phyloP scores from a whole-genome alignment of 2,113 vertebrate genomes.

The Microtus ochrogaster region DNA sequence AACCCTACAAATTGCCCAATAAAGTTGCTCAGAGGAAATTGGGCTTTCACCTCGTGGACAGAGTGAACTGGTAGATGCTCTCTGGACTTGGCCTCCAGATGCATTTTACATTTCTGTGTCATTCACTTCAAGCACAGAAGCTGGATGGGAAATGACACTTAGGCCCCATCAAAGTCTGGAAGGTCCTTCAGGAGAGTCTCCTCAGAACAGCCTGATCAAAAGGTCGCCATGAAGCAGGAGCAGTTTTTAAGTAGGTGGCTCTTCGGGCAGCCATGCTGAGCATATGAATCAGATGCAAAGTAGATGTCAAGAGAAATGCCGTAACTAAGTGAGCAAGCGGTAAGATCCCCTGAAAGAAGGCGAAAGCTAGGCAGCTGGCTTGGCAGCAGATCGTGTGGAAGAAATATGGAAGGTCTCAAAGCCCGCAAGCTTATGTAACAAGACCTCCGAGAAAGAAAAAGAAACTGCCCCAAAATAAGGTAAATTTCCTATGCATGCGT shows the following conservation, averaged over 20 bases:
- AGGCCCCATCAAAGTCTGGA: background rate
- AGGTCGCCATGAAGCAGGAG: background rate
- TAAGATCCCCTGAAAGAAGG: background rate
- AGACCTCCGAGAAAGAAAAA: background rate
- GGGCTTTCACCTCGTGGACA: slow-evolving; percentile 46
- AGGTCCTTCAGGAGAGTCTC: background rate
- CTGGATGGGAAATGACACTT: background rate
- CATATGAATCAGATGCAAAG: slow-evolving; percentile 64
- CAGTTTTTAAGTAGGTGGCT: slow-evolving; percentile 19
- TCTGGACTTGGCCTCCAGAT: background rate
- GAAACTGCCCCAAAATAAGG: background rate
- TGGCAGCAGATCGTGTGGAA: slow-evolving; percentile 17
- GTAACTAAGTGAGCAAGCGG: slow-evolving; percentile 42
- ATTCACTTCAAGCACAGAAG: background rate
- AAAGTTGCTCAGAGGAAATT: slow-evolving; percentile 46
- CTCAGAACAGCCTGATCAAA: background rate
- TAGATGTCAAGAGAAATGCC: slow-evolving; percentile 44
- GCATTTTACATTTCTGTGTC: slow-evolving; percentile 30
- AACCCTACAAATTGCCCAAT: background rate
- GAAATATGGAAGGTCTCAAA: slow-evolving; percentile 18
- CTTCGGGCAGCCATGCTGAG: slow-evolving; percentile 22
- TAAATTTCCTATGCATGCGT: background rate
- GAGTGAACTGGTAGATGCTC: background rate
- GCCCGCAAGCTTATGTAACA: background rate
- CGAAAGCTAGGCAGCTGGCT: slow-evolving; percentile 49